Evolutionary conservation across 2,888 invertebrate species (phyloP).

Genomic region (Diplazon laetatorius): DNA sequence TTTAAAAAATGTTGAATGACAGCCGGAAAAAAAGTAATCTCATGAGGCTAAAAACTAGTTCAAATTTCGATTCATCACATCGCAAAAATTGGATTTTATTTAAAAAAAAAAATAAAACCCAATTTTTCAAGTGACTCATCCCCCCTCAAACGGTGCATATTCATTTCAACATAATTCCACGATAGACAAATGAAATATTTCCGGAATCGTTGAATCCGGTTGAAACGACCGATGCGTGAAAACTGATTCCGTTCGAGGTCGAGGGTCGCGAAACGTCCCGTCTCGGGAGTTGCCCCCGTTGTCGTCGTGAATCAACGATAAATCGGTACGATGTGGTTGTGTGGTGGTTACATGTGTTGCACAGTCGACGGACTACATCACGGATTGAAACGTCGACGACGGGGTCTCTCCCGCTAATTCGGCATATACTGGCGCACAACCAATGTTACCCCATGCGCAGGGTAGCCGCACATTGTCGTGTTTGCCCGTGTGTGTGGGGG

Average conservation of each 20-base stretch:
- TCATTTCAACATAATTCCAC: too few relatives aligned
- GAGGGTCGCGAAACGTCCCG: constrained; percentile 33
- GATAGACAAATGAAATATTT: too few relatives aligned
- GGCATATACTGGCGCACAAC: constrained; percentile 20
- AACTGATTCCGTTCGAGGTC: constrained; percentile 5
- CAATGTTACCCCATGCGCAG: constrained; percentile 2
- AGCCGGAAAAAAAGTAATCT: too few relatives aligned
- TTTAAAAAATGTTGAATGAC: too few relatives aligned
- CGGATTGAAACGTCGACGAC: constrained; percentile 47
- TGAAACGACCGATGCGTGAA: too few relatives aligned
- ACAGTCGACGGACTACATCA: constrained; percentile 19
- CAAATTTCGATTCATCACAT: too few relatives aligned
- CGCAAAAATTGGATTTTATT: too few relatives aligned
- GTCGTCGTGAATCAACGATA: constrained; percentile 34
- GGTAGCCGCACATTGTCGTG: constrained; percentile 22
- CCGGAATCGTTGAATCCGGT: too few relatives aligned
- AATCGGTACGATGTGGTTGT: constrained; percentile 7
- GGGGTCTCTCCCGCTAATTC: constrained; percentile 49
- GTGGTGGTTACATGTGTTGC: neutral
- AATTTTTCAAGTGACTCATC: neutral
- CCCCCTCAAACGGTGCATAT: neutral
- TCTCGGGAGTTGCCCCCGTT: constrained; percentile 12
- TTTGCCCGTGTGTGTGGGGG: neutral
- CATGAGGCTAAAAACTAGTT: too few relatives aligned
- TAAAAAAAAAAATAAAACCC: too few relatives aligned